Base-by-base conservation (phyloP, 2,113 vertebrate genomes). In the Monopterus albus region DNA sequence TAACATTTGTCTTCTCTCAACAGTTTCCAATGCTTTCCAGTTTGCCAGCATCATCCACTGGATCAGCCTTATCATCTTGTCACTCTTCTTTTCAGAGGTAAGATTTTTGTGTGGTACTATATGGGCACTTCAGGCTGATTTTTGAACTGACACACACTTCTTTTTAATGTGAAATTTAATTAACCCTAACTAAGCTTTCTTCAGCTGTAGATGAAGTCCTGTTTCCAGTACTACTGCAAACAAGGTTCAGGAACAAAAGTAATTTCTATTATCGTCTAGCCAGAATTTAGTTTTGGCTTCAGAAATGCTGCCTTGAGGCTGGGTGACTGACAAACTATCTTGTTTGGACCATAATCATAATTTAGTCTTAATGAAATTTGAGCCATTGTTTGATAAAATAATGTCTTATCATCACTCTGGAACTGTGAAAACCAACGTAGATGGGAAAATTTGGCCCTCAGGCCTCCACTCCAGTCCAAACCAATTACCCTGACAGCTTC, bases 41-140 rank as follows among this genome's bases (percentile, higher is more conserved):
- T 98, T 98, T 89, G 97, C 98, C 49, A 93, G 95, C 77, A 85
- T 98, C 75, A 96, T 99, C 90, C 98, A 99, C 89, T 99, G 98
- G 98, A 96, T 99, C 94, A 99, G 98, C 85, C 95, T 99, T 79
- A 93, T 95, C 90, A 98, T 99, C 84, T 94, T 99, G 26, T 98
- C 96, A 13, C 88, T 97, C 85, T 99, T 99, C 94, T 98, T 99
- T 93, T 95, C 97, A 65, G 98, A 99, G 96, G 98, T 99, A 90
- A 91, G 94, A 23, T 12, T 20, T 63, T 15, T 17, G 5, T 31
- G 8, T 52, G n/a, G n/a, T n/a, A n/a, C n/a, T n/a, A n/a, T n/a
- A n/a, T n/a, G n/a, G n/a, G n/a, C n/a, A n/a, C n/a, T n/a, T n/a
- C n/a, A n/a, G n/a, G n/a, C n/a, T n/a, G n/a, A n/a, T n/a, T n/a